phyloP scores from a whole-genome alignment of 2,797 vertebrate species.

The Phalanger gymnotis region DNA sequence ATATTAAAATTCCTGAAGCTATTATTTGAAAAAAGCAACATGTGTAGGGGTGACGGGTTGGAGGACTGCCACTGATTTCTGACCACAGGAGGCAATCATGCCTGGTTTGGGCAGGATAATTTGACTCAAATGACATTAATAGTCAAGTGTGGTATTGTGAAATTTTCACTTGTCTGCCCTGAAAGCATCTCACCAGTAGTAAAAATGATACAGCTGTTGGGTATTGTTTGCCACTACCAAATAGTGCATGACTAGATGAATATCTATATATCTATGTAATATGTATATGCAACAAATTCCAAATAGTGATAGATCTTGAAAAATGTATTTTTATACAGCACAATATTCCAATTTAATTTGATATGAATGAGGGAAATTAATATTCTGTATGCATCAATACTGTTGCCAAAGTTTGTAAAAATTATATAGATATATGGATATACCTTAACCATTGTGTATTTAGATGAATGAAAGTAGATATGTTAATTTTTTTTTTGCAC shows the following conservation, averaged over 20 bases:
- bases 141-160: slow-evolving; percentile 66
- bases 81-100: slow-evolving; percentile 53
- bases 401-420: slow-evolving; percentile 81
- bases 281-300: background rate
- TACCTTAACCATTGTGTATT: slow-evolving; percentile 84
- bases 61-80: slow-evolving; percentile 37
- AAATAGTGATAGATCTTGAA: slow-evolving; percentile 68
- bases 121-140: slow-evolving; percentile 33
- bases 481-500: slow-evolving; percentile 85
- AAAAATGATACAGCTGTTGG: slow-evolving; percentile 83
- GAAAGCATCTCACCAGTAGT: slow-evolving; percentile 82
- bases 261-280: slow-evolving; percentile 85
- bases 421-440: slow-evolving; percentile 86
- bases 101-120: slow-evolving; percentile 63
- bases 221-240: slow-evolving; percentile 83
- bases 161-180: slow-evolving; percentile 81
- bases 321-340: slow-evolving; percentile 52
- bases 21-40: background rate
- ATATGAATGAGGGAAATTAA: slow-evolving; percentile 70
- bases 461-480: slow-evolving; percentile 83
- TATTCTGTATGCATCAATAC: slow-evolving; percentile 63
- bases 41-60: background rate
- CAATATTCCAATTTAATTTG: slow-evolving; percentile 71
- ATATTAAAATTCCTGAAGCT: slow-evolving; percentile 9
- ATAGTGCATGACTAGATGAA: slow-evolving; percentile 85